These are phyloP conservation scores for Mirza zaza DNA, from an alignment of 2,113 vertebrate species.

Conservation along the genomic window DNA sequence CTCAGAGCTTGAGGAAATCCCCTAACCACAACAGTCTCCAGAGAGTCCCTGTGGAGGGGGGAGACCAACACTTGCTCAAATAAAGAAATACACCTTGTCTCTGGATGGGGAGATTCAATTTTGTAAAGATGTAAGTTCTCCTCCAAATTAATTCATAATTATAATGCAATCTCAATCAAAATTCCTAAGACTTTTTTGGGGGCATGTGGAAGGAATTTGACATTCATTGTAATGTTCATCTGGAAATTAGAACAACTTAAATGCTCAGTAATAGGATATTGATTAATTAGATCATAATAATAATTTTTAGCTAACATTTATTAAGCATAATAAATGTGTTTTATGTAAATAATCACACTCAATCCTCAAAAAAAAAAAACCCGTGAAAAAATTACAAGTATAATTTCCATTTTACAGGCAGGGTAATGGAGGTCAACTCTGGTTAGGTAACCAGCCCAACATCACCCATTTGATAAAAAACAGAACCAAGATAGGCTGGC, in stretches of 20 bases:
- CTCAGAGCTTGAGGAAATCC: conserved; percentile 6
- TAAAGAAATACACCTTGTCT: conserved; percentile 17
- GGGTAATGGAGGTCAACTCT: neutral
- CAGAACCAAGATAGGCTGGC: neutral
- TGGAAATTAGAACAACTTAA: conserved; percentile 25
- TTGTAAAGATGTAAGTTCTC: neutral
- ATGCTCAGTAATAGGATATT: neutral
- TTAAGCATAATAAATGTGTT: neutral
- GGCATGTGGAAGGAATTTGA: neutral
- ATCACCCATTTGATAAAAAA: neutral
- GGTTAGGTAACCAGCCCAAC: neutral
- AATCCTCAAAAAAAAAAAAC: neutral
- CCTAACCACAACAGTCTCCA: neutral
- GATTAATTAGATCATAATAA: neutral
- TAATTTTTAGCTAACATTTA: conserved; percentile 27
- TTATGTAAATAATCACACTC: neutral
- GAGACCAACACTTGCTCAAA: conserved; percentile 35
- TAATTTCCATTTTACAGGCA: neutral
- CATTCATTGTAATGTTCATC: neutral
- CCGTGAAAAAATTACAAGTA: neutral
- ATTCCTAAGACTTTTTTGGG: neutral
- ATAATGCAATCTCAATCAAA: neutral
- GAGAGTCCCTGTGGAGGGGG: neutral
- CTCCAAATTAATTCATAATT: neutral
- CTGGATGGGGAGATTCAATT: neutral